These are phyloP conservation scores for Didymodactylos carnosus DNA, from an alignment of 2,888 invertebrate genomes.

Conservation along the genomic window DNA sequence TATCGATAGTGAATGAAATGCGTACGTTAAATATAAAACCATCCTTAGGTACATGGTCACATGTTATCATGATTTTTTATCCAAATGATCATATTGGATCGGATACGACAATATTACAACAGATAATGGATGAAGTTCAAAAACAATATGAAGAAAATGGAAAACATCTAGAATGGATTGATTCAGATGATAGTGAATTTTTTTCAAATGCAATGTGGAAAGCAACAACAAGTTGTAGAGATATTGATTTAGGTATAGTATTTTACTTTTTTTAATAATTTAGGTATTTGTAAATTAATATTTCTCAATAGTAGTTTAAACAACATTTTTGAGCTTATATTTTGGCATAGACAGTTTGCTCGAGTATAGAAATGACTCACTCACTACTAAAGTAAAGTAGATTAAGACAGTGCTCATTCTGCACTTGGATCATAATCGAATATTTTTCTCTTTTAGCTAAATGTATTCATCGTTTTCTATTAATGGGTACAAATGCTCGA, in stretches of 20 bases:
- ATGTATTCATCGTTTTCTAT: background rate
- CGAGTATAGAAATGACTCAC: too few relatives aligned
- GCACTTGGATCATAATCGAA: too few relatives aligned
- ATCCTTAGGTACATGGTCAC: conserved; percentile 1
- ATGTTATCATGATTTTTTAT: conserved; percentile 7
- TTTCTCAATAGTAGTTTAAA: too few relatives aligned
- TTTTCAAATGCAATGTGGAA: conserved; percentile 7
- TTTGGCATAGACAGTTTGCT: too few relatives aligned
- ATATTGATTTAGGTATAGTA: background rate
- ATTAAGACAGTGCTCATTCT: too few relatives aligned
- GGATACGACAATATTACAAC: conserved; percentile 5
- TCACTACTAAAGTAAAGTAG: too few relatives aligned
- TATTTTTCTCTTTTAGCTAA: background rate
- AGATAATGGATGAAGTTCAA: conserved; percentile 4
- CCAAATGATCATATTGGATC: conserved; percentile 6
- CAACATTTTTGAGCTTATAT: too few relatives aligned
- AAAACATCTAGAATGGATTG: conserved; percentile 2
- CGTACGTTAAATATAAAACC: conserved; percentile 6
- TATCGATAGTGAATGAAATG: conserved; percentile 9
- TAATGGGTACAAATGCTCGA: background rate
- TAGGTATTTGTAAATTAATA: too few relatives aligned
- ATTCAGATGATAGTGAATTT: conserved; percentile 4
- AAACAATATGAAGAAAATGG: background rate
- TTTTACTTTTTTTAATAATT: too few relatives aligned
- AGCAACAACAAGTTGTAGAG: background rate